Percentiles rank a stretch among this genome's conserved stretches.
Evolutionary conservation across 2,888 invertebrate species (phyloP).

Genomic region (Reticulitermes lucifugus): DNA sequence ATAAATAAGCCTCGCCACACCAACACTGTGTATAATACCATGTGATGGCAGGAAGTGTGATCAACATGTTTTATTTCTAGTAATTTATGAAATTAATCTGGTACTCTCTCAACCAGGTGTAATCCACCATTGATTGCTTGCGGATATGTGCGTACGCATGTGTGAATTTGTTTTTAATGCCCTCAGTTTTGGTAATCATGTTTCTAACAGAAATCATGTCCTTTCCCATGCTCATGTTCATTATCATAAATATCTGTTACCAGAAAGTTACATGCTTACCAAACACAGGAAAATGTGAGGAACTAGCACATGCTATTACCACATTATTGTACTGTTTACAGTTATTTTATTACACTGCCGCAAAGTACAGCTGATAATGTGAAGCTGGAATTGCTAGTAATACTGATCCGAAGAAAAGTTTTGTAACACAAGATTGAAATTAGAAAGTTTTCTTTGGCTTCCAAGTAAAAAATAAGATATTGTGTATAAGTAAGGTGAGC

Average conservation of each 20-base stretch:
- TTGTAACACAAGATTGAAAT: background rate
- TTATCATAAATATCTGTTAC: background rate
- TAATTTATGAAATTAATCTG: slow-evolving; percentile 16
- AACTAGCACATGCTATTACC: background rate
- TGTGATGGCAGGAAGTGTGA: slow-evolving; percentile 69
- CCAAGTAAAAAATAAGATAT: too few relatives aligned
- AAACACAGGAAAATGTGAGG: background rate
- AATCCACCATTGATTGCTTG: slow-evolving; percentile 5
- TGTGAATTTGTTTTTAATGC: slow-evolving; percentile 19
- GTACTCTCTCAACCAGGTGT: background rate
- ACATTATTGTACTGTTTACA: background rate
- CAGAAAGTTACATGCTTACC: background rate
- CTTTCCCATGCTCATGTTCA: slow-evolving; percentile 18
- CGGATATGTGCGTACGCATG: background rate
- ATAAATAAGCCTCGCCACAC: slow-evolving; percentile 81
- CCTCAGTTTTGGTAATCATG: background rate
- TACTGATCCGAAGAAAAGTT: background rate
- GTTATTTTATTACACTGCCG: slow-evolving; percentile 14
- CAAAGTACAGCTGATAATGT: background rate
- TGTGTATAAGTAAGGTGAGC: background rate
- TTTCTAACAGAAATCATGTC: slow-evolving; percentile 20
- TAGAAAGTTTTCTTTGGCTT: too few relatives aligned
- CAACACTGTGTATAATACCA: slow-evolving; percentile 89
- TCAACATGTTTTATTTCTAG: background rate
- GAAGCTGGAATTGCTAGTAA: background rate